Evolutionary conservation across 2,113 vertebrate genomes (phyloP), one percentile per base, ranked within the genome.

Genomic region (Dipodomys merriami): DNA sequence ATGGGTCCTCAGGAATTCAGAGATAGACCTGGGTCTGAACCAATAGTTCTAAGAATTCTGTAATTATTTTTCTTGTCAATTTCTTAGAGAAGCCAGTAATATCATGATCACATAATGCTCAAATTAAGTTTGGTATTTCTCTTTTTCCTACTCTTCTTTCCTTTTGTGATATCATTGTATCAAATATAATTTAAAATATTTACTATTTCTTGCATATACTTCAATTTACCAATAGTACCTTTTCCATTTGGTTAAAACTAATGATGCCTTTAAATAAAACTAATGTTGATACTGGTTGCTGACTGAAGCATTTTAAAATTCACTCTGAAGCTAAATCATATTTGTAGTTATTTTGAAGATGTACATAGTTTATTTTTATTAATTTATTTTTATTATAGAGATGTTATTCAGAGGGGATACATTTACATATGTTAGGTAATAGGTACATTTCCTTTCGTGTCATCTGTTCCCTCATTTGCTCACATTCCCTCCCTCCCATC

Each of bases 121-220:
- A 91, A 74, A 60, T 85, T 76, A 76, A 67, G 20, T 69, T 69
- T 74, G 8, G 12, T 25, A n/a, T 73, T 35, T 86, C n/a, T 94
- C 0, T 46, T 91, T 30, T 30, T 73, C 22, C 18, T 83, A 29
- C 9, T 89, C 15, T 46, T 33, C 15, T 33, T 83, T 83, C 19
- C 29, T 80, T 68, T 77, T 60, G 20, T 81, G 39, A 33, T 83
- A 76, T 46, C 12, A 81, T 0, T 93, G 7, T 3, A 88, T 46
- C 76, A 92, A 95, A 84, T 80, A 72, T 15, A 85, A 67, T 69
- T 82, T 44, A 77, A 88, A 95, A 74, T 46, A 76, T 20, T 72
- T 30, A 74, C 20, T 64, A 62, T 60, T 29, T 79, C 85, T 88
- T 72, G 1, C 7, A 88, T 68, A 68, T 25, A 15, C n/a, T 87